A percentile compares a stretch with the other conserved stretches of the same genome.
These are phyloP conservation scores for Catalaphyllia jardinei DNA, from an alignment of 64 coral and sea anemone genomes.

Conservation along the genomic window DNA sequence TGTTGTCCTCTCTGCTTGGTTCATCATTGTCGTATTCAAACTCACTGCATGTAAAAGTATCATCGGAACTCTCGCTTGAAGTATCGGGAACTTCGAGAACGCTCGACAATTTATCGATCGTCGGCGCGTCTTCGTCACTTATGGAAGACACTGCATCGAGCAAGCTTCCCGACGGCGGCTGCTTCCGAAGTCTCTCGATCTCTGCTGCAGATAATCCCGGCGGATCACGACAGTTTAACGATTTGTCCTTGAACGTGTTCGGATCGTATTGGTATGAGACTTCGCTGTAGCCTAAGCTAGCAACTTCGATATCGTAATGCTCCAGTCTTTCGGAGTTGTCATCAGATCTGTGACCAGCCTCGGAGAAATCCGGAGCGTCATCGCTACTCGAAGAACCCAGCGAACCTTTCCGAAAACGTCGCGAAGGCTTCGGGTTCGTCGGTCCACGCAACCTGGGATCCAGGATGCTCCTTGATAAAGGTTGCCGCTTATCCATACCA, in stretches of 20 bases:
- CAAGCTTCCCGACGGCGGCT: constrained; percentile 86
- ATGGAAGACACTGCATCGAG: constrained; percentile 84
- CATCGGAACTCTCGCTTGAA: constrained; percentile 91
- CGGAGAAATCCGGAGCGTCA: constrained; percentile 79
- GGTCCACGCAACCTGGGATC: constrained; percentile 75
- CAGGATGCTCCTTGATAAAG: constrained; percentile 42
- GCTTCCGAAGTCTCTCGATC: constrained; percentile 78
- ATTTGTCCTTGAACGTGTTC: constrained; percentile 73
- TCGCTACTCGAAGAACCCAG: constrained; percentile 81
- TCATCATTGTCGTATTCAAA: constrained; percentile 85
- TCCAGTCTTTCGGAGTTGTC: constrained; percentile 90
- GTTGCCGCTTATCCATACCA: constrained; percentile 45
- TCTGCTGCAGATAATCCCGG: constrained; percentile 73
- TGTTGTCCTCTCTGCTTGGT: constrained; percentile 42
- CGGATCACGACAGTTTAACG: constrained; percentile 57
- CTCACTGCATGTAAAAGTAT: constrained; percentile 93
- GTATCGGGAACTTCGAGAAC: constrained; percentile 80
- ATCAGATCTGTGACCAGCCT: constrained; percentile 57
- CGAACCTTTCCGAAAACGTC: constrained; percentile 66
- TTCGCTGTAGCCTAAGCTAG: constrained; percentile 85
- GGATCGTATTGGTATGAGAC: constrained; percentile 92
- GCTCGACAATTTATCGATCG: constrained; percentile 83
- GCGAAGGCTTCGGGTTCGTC: constrained; percentile 8
- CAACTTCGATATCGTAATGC: constrained; percentile 90
- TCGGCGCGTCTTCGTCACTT: constrained; percentile 76